Conservation (phyloP, 2,113 vertebrate species). For the zebrafish (Danio rerio) region GRCz12tu NC_133199.1:3898501-3899000, state of each 20-base stretch:
- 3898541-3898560: too few species aligned
- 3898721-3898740: too few species aligned
- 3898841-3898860: background rate
- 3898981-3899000: constrained; percentile 53
- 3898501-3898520: too few species aligned
- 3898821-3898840: background rate
- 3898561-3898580: too few species aligned
- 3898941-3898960: constrained; percentile 25
- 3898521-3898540: too few species aligned
- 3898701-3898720: too few species aligned
- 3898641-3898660: too few species aligned
- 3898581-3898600: too few species aligned
- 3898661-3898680: too few species aligned
- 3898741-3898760: background rate
- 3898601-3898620: too few species aligned
- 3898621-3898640: too few species aligned
- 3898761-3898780: background rate
- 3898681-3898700: too few species aligned
- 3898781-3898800: background rate
- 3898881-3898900: background rate
- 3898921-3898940: constrained; percentile 60
- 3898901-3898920: constrained; percentile 57
- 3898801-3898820: background rate
- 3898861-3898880: constrained; percentile 40
- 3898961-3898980: constrained; percentile 47